Percentiles rank a stretch among this genome's conserved stretches.
Evolutionary conservation across 2,113 vertebrate genomes (phyloP).

Genomic region (Corapipo altera): DNA sequence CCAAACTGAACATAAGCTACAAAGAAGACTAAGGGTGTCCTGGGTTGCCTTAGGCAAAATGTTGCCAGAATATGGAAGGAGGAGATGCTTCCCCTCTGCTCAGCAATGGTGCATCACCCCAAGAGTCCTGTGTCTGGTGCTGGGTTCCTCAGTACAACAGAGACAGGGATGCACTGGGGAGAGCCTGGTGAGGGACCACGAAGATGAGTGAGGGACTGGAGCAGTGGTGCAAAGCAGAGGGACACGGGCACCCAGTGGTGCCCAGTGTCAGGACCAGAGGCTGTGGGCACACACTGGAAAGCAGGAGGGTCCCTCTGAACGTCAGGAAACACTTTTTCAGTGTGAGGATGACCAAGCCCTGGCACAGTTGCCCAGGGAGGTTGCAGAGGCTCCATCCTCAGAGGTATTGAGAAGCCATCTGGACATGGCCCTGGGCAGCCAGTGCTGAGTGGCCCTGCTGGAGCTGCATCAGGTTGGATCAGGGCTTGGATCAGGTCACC

Average conservation of each 20-base stretch:
- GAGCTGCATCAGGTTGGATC: neutral
- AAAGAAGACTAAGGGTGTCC: neutral
- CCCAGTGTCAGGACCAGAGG: neutral
- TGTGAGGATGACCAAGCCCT: neutral
- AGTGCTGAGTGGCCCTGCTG: neutral
- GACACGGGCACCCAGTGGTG: neutral
- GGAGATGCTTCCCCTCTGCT: neutral
- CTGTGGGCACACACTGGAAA: fast-evolving
- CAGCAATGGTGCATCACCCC: neutral
- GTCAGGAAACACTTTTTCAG: neutral
- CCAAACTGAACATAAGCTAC: neutral
- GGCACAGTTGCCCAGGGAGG: neutral
- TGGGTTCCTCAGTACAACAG: neutral
- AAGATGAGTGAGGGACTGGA: neutral
- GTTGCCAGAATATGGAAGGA: neutral
- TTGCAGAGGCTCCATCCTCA: neutral
- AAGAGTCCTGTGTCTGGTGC: neutral
- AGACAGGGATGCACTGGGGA: neutral
- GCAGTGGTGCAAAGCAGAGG: neutral
- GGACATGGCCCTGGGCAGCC: fast-evolving
- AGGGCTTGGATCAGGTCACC: neutral
- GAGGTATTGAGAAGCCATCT: neutral
- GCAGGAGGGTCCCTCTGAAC: neutral
- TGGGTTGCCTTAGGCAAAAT: neutral
- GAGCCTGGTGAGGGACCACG: fast-evolving